phyloP scores from a whole-genome alignment of 2,888 invertebrate genomes.

The Drosophila diplacantha region DNA sequence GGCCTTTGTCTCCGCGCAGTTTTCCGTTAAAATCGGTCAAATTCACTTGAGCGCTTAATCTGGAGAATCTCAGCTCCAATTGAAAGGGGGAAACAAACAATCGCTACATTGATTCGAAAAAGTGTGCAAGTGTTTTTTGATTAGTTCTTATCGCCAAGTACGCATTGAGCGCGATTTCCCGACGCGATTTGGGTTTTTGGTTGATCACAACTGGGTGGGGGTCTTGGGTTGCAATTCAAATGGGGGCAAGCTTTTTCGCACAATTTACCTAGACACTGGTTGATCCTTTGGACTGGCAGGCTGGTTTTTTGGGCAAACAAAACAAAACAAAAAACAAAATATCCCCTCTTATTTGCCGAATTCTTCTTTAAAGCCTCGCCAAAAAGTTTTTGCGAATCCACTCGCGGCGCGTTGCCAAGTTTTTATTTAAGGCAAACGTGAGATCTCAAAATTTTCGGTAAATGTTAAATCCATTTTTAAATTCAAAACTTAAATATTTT shows the following conservation, averaged over 20 bases:
- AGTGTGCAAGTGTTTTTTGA: slow-evolving; percentile 12
- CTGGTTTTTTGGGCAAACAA: slow-evolving; percentile 5
- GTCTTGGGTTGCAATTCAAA: slow-evolving; percentile 9
- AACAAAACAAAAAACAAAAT: background rate
- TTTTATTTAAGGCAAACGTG: background rate
- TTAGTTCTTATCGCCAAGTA: slow-evolving; percentile 22
- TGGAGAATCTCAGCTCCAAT: slow-evolving; percentile 1
- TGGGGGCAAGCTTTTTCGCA: slow-evolving; percentile 5
- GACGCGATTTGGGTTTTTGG: slow-evolving; percentile 5
- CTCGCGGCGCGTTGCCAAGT: slow-evolving; percentile 9
- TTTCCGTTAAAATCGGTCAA: slow-evolving; percentile 15
- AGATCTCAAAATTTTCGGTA: background rate
- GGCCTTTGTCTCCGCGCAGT: background rate
- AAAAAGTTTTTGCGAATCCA: slow-evolving; percentile 6
- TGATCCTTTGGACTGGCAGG: slow-evolving; percentile 2
- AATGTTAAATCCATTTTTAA: background rate
- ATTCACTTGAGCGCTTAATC: slow-evolving; percentile 17
- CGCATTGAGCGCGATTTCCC: slow-evolving; percentile 8
- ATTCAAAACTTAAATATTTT: background rate
- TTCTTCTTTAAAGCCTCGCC: slow-evolving; percentile 4
- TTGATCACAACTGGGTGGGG: slow-evolving; percentile 2
- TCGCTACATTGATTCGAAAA: slow-evolving; percentile 25
- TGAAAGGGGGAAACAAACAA: slow-evolving; percentile 14
- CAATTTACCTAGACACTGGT: slow-evolving; percentile 12
- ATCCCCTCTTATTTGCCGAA: slow-evolving; percentile 1